Evolutionary conservation across 2,888 invertebrate genomes (phyloP).

Genomic region (Pterostichus niger): DNA sequence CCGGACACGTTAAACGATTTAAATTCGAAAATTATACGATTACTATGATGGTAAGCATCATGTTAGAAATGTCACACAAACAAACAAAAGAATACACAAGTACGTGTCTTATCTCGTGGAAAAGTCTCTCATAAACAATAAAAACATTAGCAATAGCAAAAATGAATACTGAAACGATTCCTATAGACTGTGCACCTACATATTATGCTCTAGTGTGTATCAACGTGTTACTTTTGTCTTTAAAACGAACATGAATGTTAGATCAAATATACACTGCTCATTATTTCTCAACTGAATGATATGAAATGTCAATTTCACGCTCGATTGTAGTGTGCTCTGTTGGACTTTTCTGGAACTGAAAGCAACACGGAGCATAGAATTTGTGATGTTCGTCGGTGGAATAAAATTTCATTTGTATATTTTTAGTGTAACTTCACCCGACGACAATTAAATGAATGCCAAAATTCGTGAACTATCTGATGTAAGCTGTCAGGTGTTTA

Average conservation of each 20-base stretch:
- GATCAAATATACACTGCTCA: conserved; percentile 52
- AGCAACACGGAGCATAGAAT: conserved; percentile 21
- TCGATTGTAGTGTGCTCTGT: conserved; percentile 35
- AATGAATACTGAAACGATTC: conserved; percentile 30
- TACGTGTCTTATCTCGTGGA: conserved; percentile 59
- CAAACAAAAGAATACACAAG: conserved; percentile 46
- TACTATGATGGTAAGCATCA: conserved; percentile 59
- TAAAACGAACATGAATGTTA: conserved; percentile 44
- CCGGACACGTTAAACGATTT: not conserved
- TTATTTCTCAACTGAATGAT: conserved; percentile 57
- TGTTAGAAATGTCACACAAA: conserved; percentile 4
- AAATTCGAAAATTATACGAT: conserved; percentile 51
- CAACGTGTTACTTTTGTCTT: conserved; percentile 40
- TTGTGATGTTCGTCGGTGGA: conserved; percentile 54
- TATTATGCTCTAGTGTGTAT: conserved; percentile 49
- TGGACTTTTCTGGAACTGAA: conserved; percentile 39
- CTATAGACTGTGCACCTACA: conserved; percentile 57
- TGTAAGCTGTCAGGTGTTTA: conserved; percentile 46
- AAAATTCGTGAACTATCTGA: conserved; percentile 46
- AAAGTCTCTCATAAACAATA: conserved; percentile 61
- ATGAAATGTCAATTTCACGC: conserved; percentile 52
- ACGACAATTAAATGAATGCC: conserved; percentile 51
- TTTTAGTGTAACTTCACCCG: conserved; percentile 24
- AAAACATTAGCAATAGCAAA: conserved; percentile 55
- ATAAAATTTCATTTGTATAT: conserved; percentile 37